Base-by-base conservation (phyloP, 2,888 invertebrate species). In the Keiferia lycopersicella region DNA sequence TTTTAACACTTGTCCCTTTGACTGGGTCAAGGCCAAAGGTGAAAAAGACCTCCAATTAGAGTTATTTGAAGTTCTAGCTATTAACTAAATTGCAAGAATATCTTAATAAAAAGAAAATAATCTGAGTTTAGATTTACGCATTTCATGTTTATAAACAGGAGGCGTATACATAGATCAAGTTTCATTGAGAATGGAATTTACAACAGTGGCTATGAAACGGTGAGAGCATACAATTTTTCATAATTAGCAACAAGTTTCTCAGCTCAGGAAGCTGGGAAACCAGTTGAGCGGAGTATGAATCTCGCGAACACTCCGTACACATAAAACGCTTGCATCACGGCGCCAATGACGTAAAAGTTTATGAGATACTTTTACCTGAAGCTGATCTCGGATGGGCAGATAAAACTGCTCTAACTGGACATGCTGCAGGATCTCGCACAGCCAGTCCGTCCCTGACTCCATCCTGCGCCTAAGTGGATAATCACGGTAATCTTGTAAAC, bases 351-450 rank as follows among this genome's bases (percentile, higher is more conserved):
- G 62, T 62, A 61, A 61, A 61, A 26, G 39, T 57, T 50, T 14
- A 18, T 16, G 26, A 60, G 16, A 26, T 34, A 30, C 11, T 73
- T 78, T 82, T 82, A 97, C 96, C 92, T 98, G 98, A 50, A 98
- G 93, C 81, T 98, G 97, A 92, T 99, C 98, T 69, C 97, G 93
- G 65, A 99, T 96, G 68, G 97, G 94, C 63, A 95, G 93, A 80
- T 97, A 95, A 87, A 99, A 99, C 85, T 98, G 98, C 72, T 96
- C 96, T 66, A 99, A 92, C 86, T 99, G 98, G 59, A 98, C 97
- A 86, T 98, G 97, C 68, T 94, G 94, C 72, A 99, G 89, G 65
- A 99, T 92, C 73, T 97, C 97, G 79, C 95, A 95, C 65, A 99
- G 91, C 96, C 96, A 96, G 82, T 97, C 96, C 16, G 95, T 94